Percentiles rank a stretch among this genome's conserved stretches.
phyloP scores from a whole-genome alignment of 2,888 invertebrate genomes.

The Stenotaenia linearis region DNA sequence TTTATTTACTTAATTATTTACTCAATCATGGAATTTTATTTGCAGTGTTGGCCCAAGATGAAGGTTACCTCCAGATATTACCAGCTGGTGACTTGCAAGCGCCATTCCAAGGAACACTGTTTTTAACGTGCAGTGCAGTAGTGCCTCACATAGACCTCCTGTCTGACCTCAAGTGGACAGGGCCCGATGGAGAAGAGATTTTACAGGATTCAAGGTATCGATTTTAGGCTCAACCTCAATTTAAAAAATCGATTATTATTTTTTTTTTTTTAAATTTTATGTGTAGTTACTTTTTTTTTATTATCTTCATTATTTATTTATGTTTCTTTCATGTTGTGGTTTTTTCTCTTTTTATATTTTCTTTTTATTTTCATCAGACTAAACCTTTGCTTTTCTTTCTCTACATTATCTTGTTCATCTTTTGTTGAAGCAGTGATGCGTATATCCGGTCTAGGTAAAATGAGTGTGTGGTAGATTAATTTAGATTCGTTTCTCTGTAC shows the following conservation, averaged over 20 bases:
- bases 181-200: conserved; percentile 51
- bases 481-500: too few relatives aligned
- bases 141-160: conserved; percentile 63
- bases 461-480: too few relatives aligned
- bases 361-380: neutral
- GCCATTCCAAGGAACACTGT: conserved; percentile 65
- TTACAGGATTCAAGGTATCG: conserved; percentile 49
- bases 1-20: too few relatives aligned
- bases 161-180: conserved; percentile 72
- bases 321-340: neutral
- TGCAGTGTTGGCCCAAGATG: neutral
- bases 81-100: neutral
- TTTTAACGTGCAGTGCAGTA: conserved; percentile 69
- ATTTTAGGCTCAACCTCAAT: neutral
- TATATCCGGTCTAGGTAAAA: neutral
- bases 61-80: neutral
- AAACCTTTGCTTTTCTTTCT: neutral
- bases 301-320: neutral
- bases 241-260: neutral
- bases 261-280: neutral
- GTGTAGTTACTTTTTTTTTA: neutral
- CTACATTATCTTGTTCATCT: neutral
- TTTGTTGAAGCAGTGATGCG: neutral
- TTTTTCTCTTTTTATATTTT: neutral
- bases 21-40: too few relatives aligned